Base-by-base conservation (phyloP, 1,140 invertebrate genomes). In the Ceratina japonica region DNA sequence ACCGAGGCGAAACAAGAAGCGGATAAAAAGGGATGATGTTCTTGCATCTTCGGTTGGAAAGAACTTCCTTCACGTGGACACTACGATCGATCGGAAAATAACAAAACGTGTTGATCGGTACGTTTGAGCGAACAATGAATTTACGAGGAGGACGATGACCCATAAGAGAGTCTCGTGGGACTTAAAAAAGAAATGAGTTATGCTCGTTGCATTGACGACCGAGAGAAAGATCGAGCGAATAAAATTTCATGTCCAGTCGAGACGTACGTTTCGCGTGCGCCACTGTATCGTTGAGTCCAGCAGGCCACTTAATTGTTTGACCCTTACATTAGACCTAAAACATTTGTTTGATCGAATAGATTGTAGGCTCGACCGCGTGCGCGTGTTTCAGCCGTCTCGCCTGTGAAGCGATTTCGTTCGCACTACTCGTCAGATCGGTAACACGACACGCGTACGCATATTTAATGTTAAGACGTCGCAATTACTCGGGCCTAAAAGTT, bases 401-500 rank as follows among this genome's bases (percentile, higher is more conserved):
- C 37, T 83, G 81, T 69, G 68, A 84, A 79, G 66, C 70, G 37
- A 49, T 82, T 75, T 74, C 71, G 80, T 80, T 83, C 77, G 81
- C 62, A 69, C 73, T 84, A 83, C 71, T 84, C 61, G 72, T 83
- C 75, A 80, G 72, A 44, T 78, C 15, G 52, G 75, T 79, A 16
- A 75, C 73, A 68, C 79, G 71, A 80, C 54, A 83, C 69, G 20
- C 4, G 27, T 31, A 31, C 27, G 27, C 27, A 31, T 69, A 64
- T 84, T 77, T 77, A 77, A 77, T 3, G 69, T 83, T 84, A 68
- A 65, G 68, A n/a, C 59, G 54, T 69, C 81, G 61, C 68, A 73
- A 80, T 76, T 83, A 76, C 61, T 66, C 68, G 69, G 83, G 81
- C 83, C 83, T 84, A 83, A 44, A 44, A 83, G 77, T 83, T 82